Evolutionary conservation across 2,113 vertebrate species (phyloP), one percentile per base, ranked within the genome.

Genomic region (Oncorhynchus kisutch): DNA sequence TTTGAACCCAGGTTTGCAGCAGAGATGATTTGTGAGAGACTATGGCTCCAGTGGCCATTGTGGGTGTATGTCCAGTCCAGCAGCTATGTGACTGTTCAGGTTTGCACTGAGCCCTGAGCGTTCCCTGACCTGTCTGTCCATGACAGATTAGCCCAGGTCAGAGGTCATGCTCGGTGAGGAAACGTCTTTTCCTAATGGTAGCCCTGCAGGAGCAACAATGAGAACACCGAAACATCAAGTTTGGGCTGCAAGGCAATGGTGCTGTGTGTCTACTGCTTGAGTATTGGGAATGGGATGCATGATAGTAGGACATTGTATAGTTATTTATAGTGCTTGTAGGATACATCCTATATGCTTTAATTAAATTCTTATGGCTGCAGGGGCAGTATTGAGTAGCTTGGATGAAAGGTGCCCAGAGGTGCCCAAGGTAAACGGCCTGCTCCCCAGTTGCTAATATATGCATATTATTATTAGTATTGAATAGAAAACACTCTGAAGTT

Each of bases 81-180:
- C 29, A 59, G 76, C 0, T 77, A 87, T 82, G 80, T 88, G 66
- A 20, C 66, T 16, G 88, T 45, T 20, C 79, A 74, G 73, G 87
- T 89, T 84, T 80, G 64, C 27, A 48, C 75, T 45, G 39, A 45
- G 39, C 14, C 51, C 0, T 77, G 87, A 82, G 89, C 88, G 87
- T 68, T 22, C 71, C 78, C 79, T 78, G 83, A 92, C 67, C 81
- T 88, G 89, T 91, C 92, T 92, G 90, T 88, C 86, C 86, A 88
- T 86, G 83, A 87, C 91, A 48, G 92, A 95, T 93, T 93, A 89
- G 75, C 75, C 85, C 75, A 70, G 94, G 92, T 88, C 92, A 93
- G 85, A 89, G 95, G 92, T 91, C 92, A 88, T 94, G 90, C 92
- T 92, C 75, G 1, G 69, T 91, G 92, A 93, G 91, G 94, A 95